Base-by-base conservation (phyloP, 2,797 vertebrate species). In the Sebastes nivosus region DNA sequence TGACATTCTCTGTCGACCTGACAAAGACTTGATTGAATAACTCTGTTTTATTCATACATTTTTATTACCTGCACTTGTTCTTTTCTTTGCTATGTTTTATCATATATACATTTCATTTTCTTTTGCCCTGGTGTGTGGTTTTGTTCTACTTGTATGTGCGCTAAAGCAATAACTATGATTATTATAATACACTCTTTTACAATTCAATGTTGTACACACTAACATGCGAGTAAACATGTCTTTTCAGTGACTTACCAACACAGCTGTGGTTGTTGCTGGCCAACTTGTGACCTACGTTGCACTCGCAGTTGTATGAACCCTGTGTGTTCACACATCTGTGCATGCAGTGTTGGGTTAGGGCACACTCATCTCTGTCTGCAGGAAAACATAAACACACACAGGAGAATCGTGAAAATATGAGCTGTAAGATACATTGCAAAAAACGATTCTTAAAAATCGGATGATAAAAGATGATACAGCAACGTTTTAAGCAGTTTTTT, bases 231-330 rank as follows among this genome's bases (percentile, higher is more conserved):
- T 46, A 66, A 50, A 72, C 32, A 32, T n/a, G 46, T 27, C 42
- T 79, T 84, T 67, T 77, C 71, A 68, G 63, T 38, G 54, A 92
- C 97, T 97, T 96, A 99, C 98, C 98, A 86, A 96, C 94, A 4
- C 98, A 99, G 80, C 97, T 98, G 95, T 97, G 97, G 93, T 99
- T 99, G 95, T 99, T 98, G 92, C 96, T 94, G n/a, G 97, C 96
- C 89, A 99, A 86, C 92, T 97, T 97, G 95, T 98, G 97, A 65
- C 98, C 98, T 1, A 91, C 77, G 55, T 97, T 98, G 95, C 98
- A 99, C 84, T 98, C 97, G 77, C 98, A 99, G 87, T 97, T 96
- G 94, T 98, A 99, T 2, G 98, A 99, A 67, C 98, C 98, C 11
- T 94, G 96, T 0, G 96, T 97, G 93, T 99, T 99, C 80, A 99